phyloP scores from a whole-genome alignment of 1,140 invertebrate genomes.

The Drosophila athabasca region DNA sequence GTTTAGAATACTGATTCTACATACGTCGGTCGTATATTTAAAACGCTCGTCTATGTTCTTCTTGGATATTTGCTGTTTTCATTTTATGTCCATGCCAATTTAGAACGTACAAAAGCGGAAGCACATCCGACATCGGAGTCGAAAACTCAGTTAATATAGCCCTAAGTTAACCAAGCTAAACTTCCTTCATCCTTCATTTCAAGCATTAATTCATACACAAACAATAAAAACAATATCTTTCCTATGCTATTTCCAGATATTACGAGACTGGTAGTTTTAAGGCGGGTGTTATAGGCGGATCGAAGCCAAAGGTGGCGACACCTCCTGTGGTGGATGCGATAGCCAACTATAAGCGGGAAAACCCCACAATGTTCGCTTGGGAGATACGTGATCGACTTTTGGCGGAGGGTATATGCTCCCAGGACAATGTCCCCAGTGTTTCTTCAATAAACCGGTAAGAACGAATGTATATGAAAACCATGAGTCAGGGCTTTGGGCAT shows the following conservation, averaged over 20 bases:
- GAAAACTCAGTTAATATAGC: too few relatives aligned
- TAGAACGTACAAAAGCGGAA: too few relatives aligned
- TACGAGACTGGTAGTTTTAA: slow-evolving; percentile 99
- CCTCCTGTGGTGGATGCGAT: slow-evolving; percentile 99
- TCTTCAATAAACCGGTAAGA: slow-evolving; percentile 99
- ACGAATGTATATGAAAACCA: neutral
- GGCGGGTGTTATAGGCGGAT: slow-evolving; percentile 99
- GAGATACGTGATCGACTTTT: slow-evolving; percentile 98
- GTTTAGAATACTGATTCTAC: too few relatives aligned
- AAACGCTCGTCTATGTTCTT: too few relatives aligned
- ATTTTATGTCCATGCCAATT: too few relatives aligned
- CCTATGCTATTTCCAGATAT: slow-evolving; percentile 88
- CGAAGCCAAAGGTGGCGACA: slow-evolving; percentile 99
- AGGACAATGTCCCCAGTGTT: slow-evolving; percentile 99
- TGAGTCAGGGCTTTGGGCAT: slow-evolving; percentile 3
- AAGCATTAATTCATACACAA: too few relatives aligned
- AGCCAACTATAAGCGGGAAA: slow-evolving; percentile 98
- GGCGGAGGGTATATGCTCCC: slow-evolving; percentile 98
- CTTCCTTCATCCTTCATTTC: too few relatives aligned
- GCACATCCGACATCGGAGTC: too few relatives aligned
- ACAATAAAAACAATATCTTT: neutral
- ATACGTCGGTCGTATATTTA: too few relatives aligned
- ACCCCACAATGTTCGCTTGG: slow-evolving; percentile 99
- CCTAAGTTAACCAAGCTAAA: too few relatives aligned
- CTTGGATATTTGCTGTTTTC: too few relatives aligned